Percentiles rank a stretch among this genome's conserved stretches.
Evolutionary conservation across 2,797 vertebrate species (phyloP).

Genomic region (Hafferia zeledoni): DNA sequence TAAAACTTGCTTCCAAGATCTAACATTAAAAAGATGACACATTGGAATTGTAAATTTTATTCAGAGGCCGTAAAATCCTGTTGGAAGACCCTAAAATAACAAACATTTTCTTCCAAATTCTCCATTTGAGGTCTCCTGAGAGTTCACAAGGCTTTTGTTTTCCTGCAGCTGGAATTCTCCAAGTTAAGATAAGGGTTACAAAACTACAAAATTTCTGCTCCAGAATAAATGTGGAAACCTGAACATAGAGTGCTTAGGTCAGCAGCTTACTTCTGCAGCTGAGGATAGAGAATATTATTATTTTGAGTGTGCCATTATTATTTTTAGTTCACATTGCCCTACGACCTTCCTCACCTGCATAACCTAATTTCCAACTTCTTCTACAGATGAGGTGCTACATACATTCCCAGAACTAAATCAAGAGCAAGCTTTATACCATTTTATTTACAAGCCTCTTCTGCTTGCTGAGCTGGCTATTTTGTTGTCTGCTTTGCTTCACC

Average conservation of each 20-base stretch:
- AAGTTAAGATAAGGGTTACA: neutral
- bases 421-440: neutral
- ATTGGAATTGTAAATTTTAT: neutral
- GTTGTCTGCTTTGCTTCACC: neutral
- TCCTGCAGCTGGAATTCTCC: neutral
- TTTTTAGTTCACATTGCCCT: neutral
- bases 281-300: neutral
- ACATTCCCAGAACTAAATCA: neutral
- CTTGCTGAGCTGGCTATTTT: neutral
- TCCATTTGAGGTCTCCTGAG: rapidly evolving
- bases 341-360: neutral
- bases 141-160: neutral
- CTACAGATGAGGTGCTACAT: neutral
- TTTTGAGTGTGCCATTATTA: neutral
- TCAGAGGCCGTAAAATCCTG: neutral
- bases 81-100: neutral
- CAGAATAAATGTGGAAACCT: neutral
- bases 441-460: neutral
- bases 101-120: neutral
- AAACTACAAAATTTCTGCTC: neutral
- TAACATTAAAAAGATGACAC: neutral
- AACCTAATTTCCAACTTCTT: neutral
- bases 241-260: neutral
- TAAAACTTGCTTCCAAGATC: neutral
- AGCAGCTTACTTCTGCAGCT: conserved; percentile 31